phyloP scores from a whole-genome alignment of 2,797 vertebrate genomes.

The Coendou prehensilis region DNA sequence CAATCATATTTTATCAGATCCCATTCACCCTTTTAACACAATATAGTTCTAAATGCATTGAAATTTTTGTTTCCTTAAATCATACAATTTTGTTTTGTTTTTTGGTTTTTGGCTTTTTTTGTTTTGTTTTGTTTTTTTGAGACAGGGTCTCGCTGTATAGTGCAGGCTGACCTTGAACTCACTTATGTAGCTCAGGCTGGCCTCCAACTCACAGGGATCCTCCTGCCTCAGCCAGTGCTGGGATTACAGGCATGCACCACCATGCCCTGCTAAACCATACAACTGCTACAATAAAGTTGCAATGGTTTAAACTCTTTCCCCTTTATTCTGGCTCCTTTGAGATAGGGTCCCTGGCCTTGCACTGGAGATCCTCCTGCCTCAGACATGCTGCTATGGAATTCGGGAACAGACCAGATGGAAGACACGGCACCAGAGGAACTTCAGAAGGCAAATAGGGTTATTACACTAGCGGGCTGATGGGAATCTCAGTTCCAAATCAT shows the following conservation, averaged over 20 bases:
- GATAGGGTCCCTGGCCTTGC: background rate
- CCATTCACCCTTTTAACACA: conserved; percentile 2
- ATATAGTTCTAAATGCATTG: conserved; percentile 43
- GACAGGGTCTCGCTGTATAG: too few relatives aligned
- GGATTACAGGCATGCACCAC: background rate
- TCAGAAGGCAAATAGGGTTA: too few relatives aligned
- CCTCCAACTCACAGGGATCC: background rate
- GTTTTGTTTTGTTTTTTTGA: too few relatives aligned
- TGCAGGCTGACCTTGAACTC: too few relatives aligned
- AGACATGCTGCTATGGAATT: background rate
- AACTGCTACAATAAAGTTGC: conserved; percentile 8
- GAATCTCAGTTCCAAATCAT: too few relatives aligned
- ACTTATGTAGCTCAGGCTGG: too few relatives aligned
- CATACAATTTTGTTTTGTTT: background rate
- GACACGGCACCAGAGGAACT: too few relatives aligned
- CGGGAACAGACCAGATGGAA: too few relatives aligned
- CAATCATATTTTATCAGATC: background rate
- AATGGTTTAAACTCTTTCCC: background rate
- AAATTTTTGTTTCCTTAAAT: conserved; percentile 60
- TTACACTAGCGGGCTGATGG: too few relatives aligned
- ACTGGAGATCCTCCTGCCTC: background rate
- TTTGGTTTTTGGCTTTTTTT: too few relatives aligned
- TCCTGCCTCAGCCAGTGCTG: background rate
- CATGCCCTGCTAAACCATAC: background rate
- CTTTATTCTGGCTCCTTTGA: background rate